Conservation (phyloP, 2,113 vertebrate genomes). For the Oryctolagus cuniculus region DNA sequence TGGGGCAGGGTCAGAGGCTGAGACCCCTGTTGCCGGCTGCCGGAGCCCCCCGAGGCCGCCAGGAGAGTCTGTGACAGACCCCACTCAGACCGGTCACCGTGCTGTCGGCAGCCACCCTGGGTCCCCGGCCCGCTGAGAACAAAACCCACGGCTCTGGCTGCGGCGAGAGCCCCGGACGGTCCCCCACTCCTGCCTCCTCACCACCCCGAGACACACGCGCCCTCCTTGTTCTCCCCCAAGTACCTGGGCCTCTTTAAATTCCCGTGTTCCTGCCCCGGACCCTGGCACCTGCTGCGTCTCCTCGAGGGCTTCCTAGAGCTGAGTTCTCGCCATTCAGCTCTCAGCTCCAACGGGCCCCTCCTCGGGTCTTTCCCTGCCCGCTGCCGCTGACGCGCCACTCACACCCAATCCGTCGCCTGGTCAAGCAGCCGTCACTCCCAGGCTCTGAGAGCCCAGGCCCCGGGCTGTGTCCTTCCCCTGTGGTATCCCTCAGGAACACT, state of each 20-base stretch:
- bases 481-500: neutral
- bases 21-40: neutral
- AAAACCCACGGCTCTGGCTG: neutral
- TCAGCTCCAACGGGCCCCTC: neutral
- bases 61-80: neutral
- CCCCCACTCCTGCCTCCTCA: too few species aligned
- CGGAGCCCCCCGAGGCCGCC: accelerated
- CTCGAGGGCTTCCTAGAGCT: neutral
- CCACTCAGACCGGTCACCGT: neutral
- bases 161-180: neutral
- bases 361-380: too few species aligned
- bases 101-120: neutral
- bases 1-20: too few species aligned
- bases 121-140: neutral
- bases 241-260: neutral
- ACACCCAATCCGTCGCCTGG: neutral
- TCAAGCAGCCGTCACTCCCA: neutral
- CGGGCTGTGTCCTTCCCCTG: neutral
- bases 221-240: neutral
- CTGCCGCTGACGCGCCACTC: neutral
- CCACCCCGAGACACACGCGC: neutral
- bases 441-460: too few species aligned
- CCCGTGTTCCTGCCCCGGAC: neutral
- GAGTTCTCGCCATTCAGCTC: neutral
- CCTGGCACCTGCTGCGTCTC: neutral